Evolutionary conservation across 2,113 vertebrate genomes (phyloP), one percentile per base, ranked within the genome.

Genomic region (Callipepla californica): DNA sequence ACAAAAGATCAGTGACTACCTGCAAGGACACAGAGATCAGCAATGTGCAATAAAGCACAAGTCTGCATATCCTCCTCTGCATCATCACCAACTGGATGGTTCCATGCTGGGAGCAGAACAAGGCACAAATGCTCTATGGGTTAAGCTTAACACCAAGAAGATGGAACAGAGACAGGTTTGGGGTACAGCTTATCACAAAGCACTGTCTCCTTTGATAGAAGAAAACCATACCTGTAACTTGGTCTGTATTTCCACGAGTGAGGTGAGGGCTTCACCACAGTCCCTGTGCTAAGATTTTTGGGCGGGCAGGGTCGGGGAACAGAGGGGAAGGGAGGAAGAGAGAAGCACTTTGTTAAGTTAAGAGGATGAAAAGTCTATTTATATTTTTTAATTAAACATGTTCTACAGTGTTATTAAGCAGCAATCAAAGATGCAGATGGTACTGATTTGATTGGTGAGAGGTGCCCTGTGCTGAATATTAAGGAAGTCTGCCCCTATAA

Each of bases 381-480:
- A 97, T 98, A 97, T 93, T 92, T 97, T 97, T 97, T 97, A 98
- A 98, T 98, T 98, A 98, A 97, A 96, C 95, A 93, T 7, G 77
- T 96, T 98, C 97, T 96, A 95, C 94, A 94, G 94, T 96, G 97
- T 95, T 97, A 97, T 97, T 96, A 97, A 96, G 97, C 94, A 94
- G 97, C 96, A 97, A 97, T 98, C 98, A 97, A 95, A 95, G 94
- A 97, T 95, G 97, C 96, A 97, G 96, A 98, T 96, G 59, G 96
- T 65, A 94, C 94, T 96, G 97, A 98, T 97, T 97, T 97, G 97
- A 98, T 96, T 97, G 97, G 97, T 95, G 97, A 97, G 96, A 96
- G 94, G 87, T 50, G 50, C 70, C 69, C 77, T 66, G 72, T 78
- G 89, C 92, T 94, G 98, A 97, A 97, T 97, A 97, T 96, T 97